phyloP scores from a whole-genome alignment of 2,888 invertebrate genomes.

The Macrosoma leucophasiata region DNA sequence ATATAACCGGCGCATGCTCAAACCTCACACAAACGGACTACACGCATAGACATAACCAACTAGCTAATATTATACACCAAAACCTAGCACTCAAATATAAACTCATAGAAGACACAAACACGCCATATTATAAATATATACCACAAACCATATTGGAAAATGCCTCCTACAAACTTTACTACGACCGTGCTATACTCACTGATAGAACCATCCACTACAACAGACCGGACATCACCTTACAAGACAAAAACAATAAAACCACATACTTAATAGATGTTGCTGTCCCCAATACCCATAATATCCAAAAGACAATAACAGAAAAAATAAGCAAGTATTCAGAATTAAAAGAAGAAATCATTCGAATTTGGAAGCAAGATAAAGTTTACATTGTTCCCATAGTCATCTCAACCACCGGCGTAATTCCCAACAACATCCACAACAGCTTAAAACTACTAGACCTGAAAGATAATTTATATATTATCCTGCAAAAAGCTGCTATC shows the following conservation, averaged over 20 bases:
- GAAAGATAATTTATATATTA: background rate
- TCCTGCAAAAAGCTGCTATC: background rate
- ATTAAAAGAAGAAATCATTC: background rate
- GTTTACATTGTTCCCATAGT: background rate
- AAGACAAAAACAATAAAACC: background rate
- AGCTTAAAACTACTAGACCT: background rate
- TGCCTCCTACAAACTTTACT: background rate
- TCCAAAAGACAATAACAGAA: background rate
- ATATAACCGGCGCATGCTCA: slow-evolving; percentile 13
- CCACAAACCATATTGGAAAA: background rate
- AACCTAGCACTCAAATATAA: slow-evolving; percentile 8
- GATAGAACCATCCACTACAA: slow-evolving; percentile 6
- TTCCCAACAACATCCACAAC: background rate
- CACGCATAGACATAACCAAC: slow-evolving; percentile 15
- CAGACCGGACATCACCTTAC: slow-evolving; percentile 2
- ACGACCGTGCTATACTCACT: slow-evolving; percentile 6
- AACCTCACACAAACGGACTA: slow-evolving; percentile 9
- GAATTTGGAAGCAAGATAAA: background rate
- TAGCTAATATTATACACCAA: slow-evolving; percentile 12
- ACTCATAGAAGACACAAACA: slow-evolving; percentile 4
- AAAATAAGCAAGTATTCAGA: slow-evolving; percentile 1
- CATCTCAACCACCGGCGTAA: background rate
- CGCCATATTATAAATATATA: slow-evolving; percentile 3
- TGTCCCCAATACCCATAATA: background rate
- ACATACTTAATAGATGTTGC: slow-evolving; percentile 1